These are phyloP conservation scores for Ypsolopha sequella DNA, from an alignment of 2,888 invertebrate species.

Conservation along the genomic window DNA sequence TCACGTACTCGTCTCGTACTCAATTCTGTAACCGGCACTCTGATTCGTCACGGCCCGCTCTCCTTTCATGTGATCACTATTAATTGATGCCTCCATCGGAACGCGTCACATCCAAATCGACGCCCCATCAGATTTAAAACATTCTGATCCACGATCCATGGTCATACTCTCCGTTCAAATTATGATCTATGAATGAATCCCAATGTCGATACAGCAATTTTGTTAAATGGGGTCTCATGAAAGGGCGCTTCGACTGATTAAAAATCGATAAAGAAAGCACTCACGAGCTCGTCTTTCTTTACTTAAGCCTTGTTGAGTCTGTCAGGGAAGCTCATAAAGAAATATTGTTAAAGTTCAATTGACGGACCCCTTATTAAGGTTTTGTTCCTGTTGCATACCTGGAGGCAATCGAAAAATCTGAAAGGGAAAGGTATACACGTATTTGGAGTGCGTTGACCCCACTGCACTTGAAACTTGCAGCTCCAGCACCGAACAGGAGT, in stretches of 20 bases:
- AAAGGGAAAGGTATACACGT: slow-evolving; percentile 35
- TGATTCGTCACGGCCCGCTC: slow-evolving; percentile 34
- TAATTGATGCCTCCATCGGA: slow-evolving; percentile 28
- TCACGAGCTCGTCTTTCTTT: slow-evolving; percentile 12
- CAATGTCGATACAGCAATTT: slow-evolving; percentile 35
- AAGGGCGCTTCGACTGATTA: slow-evolving; percentile 37
- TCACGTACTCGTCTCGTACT: slow-evolving; percentile 22
- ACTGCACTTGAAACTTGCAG: neutral
- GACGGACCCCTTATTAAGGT: slow-evolving; percentile 27
- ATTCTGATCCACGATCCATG: too few relatives aligned
- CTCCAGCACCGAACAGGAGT: neutral
- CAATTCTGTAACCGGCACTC: slow-evolving; percentile 29
- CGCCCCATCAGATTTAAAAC: neutral
- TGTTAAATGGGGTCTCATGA: slow-evolving; percentile 42
- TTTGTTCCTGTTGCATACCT: slow-evolving; percentile 36
- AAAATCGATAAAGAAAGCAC: slow-evolving; percentile 38
- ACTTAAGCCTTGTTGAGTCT: slow-evolving; percentile 27
- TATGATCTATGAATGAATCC: slow-evolving; percentile 33
- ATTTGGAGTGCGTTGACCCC: slow-evolving; percentile 39
- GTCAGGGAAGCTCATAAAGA: slow-evolving; percentile 30
- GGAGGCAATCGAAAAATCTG: slow-evolving; percentile 31
- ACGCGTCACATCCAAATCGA: too few relatives aligned
- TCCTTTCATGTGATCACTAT: slow-evolving; percentile 28
- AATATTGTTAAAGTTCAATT: slow-evolving; percentile 31
- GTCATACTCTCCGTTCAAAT: neutral